Conservation (phyloP, 2,888 invertebrate species). For the Nycteola revayana region DNA sequence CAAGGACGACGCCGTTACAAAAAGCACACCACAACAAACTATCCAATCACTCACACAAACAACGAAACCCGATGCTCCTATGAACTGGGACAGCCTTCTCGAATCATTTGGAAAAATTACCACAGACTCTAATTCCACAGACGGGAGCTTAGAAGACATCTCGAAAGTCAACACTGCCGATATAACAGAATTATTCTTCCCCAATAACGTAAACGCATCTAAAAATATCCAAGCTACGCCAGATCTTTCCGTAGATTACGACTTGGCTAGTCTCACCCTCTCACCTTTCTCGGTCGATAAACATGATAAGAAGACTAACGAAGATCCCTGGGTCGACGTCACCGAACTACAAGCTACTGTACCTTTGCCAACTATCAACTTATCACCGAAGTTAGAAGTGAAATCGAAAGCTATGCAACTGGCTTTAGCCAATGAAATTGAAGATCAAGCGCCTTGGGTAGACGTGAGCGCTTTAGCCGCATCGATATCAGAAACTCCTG, state of each 20-base stretch:
- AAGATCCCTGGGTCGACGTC: slow-evolving; percentile 52
- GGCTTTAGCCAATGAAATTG: slow-evolving; percentile 88
- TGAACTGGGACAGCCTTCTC: slow-evolving; percentile 73
- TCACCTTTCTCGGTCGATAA: slow-evolving; percentile 53
- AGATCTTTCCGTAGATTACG: slow-evolving; percentile 56
- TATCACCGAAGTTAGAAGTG: slow-evolving; percentile 48
- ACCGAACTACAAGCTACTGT: slow-evolving; percentile 46
- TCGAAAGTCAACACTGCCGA: slow-evolving; percentile 57
- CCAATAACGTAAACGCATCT: slow-evolving; percentile 48
- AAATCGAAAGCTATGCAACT: slow-evolving; percentile 84
- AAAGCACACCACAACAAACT: slow-evolving; percentile 5
- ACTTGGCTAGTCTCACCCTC: slow-evolving; percentile 55
- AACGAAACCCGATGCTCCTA: slow-evolving; percentile 40
- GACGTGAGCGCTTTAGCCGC: slow-evolving; percentile 87
- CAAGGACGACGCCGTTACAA: slow-evolving; percentile 7
- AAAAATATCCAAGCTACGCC: slow-evolving; percentile 44
- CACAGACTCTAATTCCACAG: slow-evolving; percentile 70
- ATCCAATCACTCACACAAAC: slow-evolving; percentile 14
- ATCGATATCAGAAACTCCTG: slow-evolving; percentile 83
- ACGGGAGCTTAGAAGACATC: slow-evolving; percentile 64
- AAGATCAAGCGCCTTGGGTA: slow-evolving; percentile 88
- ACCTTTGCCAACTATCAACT: slow-evolving; percentile 23
- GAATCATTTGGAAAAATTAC: slow-evolving; percentile 73
- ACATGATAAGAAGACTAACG: slow-evolving; percentile 43
- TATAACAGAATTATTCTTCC: slow-evolving; percentile 68